Evolutionary conservation across 2,888 invertebrate species (phyloP), one percentile per base, ranked within the genome.

Genomic region (Shargacucullia verbasci): DNA sequence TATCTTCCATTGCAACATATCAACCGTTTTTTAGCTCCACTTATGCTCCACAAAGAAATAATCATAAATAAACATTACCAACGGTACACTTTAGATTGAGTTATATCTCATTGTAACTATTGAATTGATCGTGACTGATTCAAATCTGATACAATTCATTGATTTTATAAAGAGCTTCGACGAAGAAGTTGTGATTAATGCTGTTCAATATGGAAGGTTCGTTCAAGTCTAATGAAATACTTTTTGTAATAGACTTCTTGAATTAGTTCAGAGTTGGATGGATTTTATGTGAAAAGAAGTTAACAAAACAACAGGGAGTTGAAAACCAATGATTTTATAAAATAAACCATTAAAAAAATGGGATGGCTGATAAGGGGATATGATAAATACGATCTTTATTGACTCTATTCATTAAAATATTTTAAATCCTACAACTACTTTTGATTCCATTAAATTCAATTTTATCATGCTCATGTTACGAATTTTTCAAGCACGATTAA

Each of bases 61-160:
- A 73, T 70, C 70, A 73, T 73, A 77, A 86, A 88, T 86, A 86
- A 84, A 85, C 79, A 87, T 87, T 81, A 82, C 76, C 76, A 82
- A 76, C 73, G 60, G 70, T 76, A 78, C 81, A 79, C 83, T 83
- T 73, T 79, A 83, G 85, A 90, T 91, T 87, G 85, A 91, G 90
- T 86, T 88, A 89, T 90, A 85, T 78, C 79, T 87, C 88, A 85
- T 76, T 81, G 80, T 76, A 66, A 63, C 64, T 77, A 79, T 73
- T 74, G 77, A 74, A 81, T 77, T 60, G 65, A 70, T 82, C 81
- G 83, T 82, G 82, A 83, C 84, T 83, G 83, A 88, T 86, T 83
- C 81, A 79, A 82, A 88, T 89, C 82, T 79, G 85, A 81, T 83
- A 74, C 84, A 81, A 84, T 80, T 80, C 83, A 87, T 88, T 84